Evolutionary conservation across 2,113 vertebrate species (phyloP).

Genomic region (Rhea americana): DNA sequence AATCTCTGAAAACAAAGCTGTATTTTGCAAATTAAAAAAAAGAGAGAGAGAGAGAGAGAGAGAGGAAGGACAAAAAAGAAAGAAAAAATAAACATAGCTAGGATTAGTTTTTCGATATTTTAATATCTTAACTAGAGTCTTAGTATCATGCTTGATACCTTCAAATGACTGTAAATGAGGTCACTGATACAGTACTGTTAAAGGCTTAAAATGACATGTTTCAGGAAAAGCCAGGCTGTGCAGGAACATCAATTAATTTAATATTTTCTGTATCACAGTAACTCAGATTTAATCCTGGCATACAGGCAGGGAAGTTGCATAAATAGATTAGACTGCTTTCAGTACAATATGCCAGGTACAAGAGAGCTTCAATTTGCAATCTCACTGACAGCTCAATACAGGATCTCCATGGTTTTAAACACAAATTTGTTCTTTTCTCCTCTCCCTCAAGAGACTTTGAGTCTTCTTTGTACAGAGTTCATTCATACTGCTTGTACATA

Average conservation of each 20-base stretch:
- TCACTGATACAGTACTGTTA: neutral
- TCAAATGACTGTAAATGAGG: neutral
- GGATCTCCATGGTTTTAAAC: neutral
- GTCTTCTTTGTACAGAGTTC: neutral
- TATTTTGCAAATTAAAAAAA: neutral
- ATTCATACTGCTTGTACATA: accelerated
- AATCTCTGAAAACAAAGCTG: neutral
- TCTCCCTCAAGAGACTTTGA: neutral
- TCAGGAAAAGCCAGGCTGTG: neutral
- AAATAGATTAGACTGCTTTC: conserved; percentile 24
- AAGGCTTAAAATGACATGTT: neutral
- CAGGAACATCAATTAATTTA: neutral
- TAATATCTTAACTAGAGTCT: neutral
- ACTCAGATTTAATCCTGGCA: conserved; percentile 28
- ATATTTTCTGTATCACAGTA: conserved; percentile 23
- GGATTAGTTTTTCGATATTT: neutral
- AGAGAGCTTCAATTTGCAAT: neutral
- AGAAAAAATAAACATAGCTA: too few relatives aligned
- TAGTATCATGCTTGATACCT: neutral
- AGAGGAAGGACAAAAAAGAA: too few relatives aligned
- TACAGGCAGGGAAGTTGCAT: neutral
- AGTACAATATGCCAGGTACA: neutral
- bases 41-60: too few relatives aligned
- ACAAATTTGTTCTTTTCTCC: neutral
- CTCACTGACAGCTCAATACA: neutral